Conservation (phyloP, 2,888 invertebrate genomes). For the Pyrrhia umbra region DNA sequence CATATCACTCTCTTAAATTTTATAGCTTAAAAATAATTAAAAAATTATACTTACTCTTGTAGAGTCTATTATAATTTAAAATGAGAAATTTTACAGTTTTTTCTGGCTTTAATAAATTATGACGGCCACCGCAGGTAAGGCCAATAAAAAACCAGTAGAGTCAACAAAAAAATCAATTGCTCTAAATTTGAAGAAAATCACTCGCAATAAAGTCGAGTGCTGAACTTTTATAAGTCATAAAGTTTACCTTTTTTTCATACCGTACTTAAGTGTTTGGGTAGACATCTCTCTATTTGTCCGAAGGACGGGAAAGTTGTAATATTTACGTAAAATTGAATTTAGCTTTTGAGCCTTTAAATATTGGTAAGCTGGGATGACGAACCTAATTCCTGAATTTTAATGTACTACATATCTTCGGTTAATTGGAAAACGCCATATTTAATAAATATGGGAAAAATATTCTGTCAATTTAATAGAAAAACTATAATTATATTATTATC, state of each 20-base stretch:
- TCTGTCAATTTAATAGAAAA: too few species aligned
- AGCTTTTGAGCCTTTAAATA: background rate
- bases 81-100: constrained; percentile 14
- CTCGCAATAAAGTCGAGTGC: constrained; percentile 38
- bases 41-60: too few species aligned
- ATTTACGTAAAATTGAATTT: constrained; percentile 15
- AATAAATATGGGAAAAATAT: too few species aligned
- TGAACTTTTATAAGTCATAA: constrained; percentile 58
- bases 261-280: constrained; percentile 29
- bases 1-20: too few species aligned
- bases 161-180: constrained; percentile 57
- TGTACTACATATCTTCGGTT: background rate
- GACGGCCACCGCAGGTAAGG: constrained; percentile 22
- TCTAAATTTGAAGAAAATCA: constrained; percentile 52
- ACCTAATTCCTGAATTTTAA: background rate
- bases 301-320: constrained; percentile 7
- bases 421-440: too few species aligned
- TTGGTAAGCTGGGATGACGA: background rate
- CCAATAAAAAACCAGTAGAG: constrained; percentile 40
- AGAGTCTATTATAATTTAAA: too few species aligned
- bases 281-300: constrained; percentile 16
- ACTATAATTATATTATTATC: too few species aligned
- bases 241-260: constrained; percentile 52
- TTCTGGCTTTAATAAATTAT: constrained; percentile 3
- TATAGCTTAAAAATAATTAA: too few species aligned